A percentile compares a stretch with the other conserved stretches of the same genome.
These are phyloP conservation scores for Cepphus grylle DNA, from an alignment of 2,113 vertebrate genomes.

Conservation along the genomic window DNA sequence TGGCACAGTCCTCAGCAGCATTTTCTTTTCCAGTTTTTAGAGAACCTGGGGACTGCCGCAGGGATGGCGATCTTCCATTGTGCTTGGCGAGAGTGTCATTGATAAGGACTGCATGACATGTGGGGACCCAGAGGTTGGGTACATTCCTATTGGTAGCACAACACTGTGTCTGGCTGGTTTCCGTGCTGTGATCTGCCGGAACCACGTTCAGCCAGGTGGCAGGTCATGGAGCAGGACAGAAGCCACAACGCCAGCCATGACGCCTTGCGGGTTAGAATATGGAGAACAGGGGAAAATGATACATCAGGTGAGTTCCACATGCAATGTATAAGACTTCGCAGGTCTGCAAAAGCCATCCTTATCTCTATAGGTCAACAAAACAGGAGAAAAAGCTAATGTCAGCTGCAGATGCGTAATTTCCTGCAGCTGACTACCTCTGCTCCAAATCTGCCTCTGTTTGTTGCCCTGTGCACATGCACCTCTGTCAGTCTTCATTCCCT, in stretches of 20 bases:
- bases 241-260: background rate
- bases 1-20: background rate
- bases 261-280: background rate
- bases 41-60: background rate
- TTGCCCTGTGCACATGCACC: background rate
- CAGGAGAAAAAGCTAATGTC: background rate
- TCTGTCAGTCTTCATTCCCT: background rate
- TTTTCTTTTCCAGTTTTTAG: background rate
- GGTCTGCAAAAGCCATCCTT: background rate
- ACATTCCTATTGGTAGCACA: background rate
- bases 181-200: background rate
- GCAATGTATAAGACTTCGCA: background rate
- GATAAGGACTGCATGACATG: background rate
- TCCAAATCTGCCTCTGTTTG: background rate
- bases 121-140: background rate
- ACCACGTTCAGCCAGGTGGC: background rate
- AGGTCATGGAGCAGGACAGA: background rate
- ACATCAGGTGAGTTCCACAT: background rate
- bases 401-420: background rate
- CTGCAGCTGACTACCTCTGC: background rate
- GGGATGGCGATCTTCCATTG: background rate
- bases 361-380: background rate
- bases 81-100: fast-evolving
- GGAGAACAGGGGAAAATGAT: background rate
- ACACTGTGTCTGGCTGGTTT: fast-evolving